These are phyloP conservation scores for Cygnus olor DNA, from an alignment of 2,797 vertebrate species.

Conservation along the genomic window DNA sequence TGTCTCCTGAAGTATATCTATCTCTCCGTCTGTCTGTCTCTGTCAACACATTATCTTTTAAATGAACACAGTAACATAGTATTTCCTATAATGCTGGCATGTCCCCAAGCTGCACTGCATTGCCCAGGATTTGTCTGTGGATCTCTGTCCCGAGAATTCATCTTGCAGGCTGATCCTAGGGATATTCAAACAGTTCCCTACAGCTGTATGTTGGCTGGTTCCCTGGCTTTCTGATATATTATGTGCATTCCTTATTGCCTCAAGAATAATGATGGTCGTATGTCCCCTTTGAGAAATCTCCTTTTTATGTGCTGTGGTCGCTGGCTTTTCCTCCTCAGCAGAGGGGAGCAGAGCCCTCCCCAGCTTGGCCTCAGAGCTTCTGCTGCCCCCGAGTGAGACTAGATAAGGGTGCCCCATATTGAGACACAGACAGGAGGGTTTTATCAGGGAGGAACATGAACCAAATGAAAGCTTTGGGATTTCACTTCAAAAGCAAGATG, in stretches of 20 bases:
- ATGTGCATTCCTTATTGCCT: background rate
- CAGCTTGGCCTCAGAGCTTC: constrained; percentile 30
- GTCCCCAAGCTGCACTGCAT: background rate
- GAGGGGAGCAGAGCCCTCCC: background rate
- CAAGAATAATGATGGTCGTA: background rate
- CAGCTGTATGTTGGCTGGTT: background rate
- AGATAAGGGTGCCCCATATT: constrained; percentile 61
- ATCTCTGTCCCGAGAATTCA: background rate
- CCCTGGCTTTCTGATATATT: background rate
- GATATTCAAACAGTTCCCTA: background rate
- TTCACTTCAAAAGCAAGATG: constrained; percentile 64
- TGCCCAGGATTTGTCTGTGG: background rate
- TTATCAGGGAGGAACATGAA: constrained; percentile 68
- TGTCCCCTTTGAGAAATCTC: background rate
- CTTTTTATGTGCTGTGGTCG: background rate
- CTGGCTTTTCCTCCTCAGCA: constrained; percentile 14
- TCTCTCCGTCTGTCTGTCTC: background rate
- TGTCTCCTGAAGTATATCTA: background rate
- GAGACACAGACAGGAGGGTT: constrained; percentile 34
- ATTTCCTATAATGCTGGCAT: background rate
- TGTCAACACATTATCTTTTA: background rate
- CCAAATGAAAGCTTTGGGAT: constrained; percentile 54
- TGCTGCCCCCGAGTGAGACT: constrained; percentile 38
- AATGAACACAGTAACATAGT: background rate
- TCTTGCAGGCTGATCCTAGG: background rate